These are phyloP conservation scores for Chloroclysta siterata DNA, from an alignment of 2,888 invertebrate species.

Conservation along the genomic window DNA sequence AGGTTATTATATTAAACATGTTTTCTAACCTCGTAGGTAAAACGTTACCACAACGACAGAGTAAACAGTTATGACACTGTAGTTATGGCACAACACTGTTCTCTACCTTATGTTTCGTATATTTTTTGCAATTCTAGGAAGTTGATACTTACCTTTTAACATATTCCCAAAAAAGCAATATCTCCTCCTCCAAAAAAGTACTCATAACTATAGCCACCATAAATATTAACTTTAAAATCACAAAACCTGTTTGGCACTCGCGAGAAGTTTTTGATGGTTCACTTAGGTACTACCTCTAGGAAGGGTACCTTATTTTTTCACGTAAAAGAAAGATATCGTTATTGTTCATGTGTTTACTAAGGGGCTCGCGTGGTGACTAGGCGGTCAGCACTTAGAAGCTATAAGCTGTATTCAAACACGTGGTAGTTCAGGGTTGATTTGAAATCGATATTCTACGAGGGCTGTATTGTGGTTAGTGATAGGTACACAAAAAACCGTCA, in stretches of 20 bases:
- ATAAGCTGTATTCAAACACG: constrained; percentile 52
- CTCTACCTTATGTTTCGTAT: no score
- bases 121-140: no score
- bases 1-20: no score
- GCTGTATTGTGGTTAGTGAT: constrained; percentile 29
- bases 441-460: constrained; percentile 71
- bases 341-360: constrained; percentile 15
- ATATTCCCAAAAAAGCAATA: constrained; percentile 78
- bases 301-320: not conserved
- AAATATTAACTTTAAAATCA: constrained; percentile 3
- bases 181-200: constrained; percentile 68
- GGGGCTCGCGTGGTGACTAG: constrained; percentile 55
- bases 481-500: not conserved
- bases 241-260: constrained; percentile 18
- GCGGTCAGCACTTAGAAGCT: constrained; percentile 51
- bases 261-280: not conserved
- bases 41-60: no score
- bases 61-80: no score
- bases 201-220: constrained; percentile 55
- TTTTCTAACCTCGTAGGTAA: no score
- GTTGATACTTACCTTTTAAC: constrained; percentile 67
- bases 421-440: constrained; percentile 73
- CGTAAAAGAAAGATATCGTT: constrained; percentile 1
- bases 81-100: no score
- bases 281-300: no score